Evolutionary conservation across 1,140 invertebrate species (phyloP).

Genomic region (Brachionus plicatilis): DNA sequence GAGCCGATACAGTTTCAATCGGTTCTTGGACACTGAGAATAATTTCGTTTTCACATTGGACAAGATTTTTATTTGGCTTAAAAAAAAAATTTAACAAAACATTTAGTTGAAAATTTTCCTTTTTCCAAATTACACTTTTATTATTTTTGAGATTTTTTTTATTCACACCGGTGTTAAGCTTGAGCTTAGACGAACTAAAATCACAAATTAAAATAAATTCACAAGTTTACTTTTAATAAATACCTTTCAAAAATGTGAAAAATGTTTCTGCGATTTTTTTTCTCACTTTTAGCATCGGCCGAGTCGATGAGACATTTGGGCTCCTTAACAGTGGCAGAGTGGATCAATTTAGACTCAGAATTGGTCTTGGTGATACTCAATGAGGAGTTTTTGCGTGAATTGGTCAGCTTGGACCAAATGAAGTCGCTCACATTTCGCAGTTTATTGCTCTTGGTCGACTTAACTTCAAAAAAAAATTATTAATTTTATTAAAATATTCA

Average conservation of each 20-base stretch:
- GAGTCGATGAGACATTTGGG: not conserved
- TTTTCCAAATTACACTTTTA: not conserved
- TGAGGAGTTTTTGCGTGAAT: not conserved
- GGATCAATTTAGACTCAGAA: not conserved
- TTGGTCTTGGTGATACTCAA: not conserved
- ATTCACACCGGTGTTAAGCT: not conserved
- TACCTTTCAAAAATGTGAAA: constrained; percentile 24
- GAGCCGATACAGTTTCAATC: not conserved
- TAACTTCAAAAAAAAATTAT: not conserved
- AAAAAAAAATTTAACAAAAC: not conserved
- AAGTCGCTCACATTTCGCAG: constrained; percentile 5
- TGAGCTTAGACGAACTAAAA: constrained; percentile 2
- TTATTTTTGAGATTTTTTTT: not conserved
- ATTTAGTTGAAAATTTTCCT: not conserved
- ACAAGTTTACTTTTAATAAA: not conserved
- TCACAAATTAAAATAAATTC: not conserved
- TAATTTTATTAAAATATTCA: too few species aligned
- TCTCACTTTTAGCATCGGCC: not conserved
- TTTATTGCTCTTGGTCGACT: not conserved
- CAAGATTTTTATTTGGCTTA: not conserved
- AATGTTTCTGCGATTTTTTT: not conserved
- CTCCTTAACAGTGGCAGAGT: not conserved
- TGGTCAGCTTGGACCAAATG: constrained; percentile 4
- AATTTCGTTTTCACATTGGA: not conserved
- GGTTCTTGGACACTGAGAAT: not conserved